phyloP scores from a whole-genome alignment of 2,888 invertebrate species.

The Andrena chrysosceles region DNA sequence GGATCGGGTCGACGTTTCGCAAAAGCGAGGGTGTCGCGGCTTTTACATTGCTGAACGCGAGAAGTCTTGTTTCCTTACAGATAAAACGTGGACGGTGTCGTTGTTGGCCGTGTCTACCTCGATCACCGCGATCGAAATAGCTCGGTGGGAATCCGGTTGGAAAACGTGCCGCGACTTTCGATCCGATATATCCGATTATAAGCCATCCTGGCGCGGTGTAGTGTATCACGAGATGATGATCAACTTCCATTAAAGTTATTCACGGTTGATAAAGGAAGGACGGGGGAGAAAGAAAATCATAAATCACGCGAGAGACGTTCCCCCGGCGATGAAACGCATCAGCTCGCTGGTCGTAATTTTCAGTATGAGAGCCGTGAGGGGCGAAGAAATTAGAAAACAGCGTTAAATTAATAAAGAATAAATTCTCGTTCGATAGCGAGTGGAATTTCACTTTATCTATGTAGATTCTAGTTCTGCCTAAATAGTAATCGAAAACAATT shows the following conservation, averaged over 20 bases:
- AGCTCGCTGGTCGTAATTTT: background rate
- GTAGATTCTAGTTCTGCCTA: background rate
- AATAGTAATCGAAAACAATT: background rate
- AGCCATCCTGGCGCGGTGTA: constrained; percentile 22
- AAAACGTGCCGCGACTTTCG: constrained; percentile 57
- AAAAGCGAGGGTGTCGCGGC: background rate
- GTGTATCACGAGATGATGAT: constrained; percentile 37
- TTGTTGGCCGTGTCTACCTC: constrained; percentile 26
- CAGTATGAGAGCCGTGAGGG: background rate
- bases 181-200: constrained; percentile 32
- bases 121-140: constrained; percentile 47
- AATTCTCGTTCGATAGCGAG: too few species aligned
- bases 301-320: constrained; percentile 12
- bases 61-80: background rate
- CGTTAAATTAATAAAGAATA: background rate
- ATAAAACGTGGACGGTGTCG: background rate
- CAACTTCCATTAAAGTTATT: constrained; percentile 43
- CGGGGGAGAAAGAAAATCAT: constrained; percentile 13
- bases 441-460: too few species aligned
- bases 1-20: background rate
- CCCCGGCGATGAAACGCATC: background rate
- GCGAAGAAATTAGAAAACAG: background rate
- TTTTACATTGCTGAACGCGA: background rate
- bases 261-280: constrained; percentile 16
- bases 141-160: constrained; percentile 44